A percentile compares a stretch with the other conserved stretches of the same genome.
Conservation (phyloP, 2,797 vertebrate species). For the Urocyon cinereoargenteus region DNA sequence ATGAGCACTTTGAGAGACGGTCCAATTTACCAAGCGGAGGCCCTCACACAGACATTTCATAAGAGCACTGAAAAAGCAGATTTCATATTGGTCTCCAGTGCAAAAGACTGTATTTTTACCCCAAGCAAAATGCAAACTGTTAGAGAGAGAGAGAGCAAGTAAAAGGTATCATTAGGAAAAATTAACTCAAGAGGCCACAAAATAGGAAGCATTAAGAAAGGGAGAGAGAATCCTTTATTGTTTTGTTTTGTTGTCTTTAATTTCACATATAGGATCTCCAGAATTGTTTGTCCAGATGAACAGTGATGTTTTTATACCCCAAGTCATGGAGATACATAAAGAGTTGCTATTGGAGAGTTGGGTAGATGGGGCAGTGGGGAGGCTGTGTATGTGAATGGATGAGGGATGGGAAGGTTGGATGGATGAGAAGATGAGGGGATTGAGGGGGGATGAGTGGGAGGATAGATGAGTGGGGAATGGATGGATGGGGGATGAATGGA, state of each 20-base stretch:
- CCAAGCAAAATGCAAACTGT: slow-evolving; percentile 37
- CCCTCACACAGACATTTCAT: not conserved
- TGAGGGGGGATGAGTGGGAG: too few relatives aligned
- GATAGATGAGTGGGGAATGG: rapidly evolving
- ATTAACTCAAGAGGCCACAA: slow-evolving; percentile 30
- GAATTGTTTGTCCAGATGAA: not conserved
- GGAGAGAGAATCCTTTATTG: not conserved
- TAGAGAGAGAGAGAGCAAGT: not conserved
- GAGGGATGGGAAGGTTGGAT: not conserved
- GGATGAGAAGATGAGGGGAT: not conserved
- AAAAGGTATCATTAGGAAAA: not conserved
- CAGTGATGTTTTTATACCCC: not conserved
- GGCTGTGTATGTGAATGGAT: too few relatives aligned
- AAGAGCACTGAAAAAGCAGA: not conserved
- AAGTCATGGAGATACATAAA: not conserved
- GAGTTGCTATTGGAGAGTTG: not conserved
- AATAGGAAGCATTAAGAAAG: not conserved
- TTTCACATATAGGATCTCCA: not conserved
- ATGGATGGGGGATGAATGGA: not conserved
- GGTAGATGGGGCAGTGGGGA: too few relatives aligned
- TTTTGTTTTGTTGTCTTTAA: slow-evolving; percentile 24
- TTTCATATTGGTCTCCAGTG: not conserved
- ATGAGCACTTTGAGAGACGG: not conserved
- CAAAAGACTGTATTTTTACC: not conserved
- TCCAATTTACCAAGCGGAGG: not conserved